phyloP scores from a whole-genome alignment of 2,797 vertebrate genomes.

The Gouania willdenowi region DNA sequence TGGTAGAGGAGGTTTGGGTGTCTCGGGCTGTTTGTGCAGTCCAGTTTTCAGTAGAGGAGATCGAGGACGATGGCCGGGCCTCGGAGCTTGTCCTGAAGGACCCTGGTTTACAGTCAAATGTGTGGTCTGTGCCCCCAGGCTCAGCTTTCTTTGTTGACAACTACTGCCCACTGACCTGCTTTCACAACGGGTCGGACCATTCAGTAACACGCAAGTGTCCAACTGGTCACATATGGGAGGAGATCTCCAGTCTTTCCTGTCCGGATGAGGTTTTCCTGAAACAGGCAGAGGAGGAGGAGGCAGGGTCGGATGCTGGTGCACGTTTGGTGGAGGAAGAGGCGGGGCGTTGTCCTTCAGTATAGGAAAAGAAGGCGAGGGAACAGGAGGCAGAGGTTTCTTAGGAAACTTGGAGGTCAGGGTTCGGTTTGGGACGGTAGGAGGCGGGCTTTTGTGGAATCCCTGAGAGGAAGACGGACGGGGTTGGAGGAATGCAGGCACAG shows the following conservation, averaged over 20 bases:
- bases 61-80: neutral
- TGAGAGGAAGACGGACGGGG: slow-evolving; percentile 35
- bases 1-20: slow-evolving; percentile 56
- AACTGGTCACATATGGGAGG: slow-evolving; percentile 72
- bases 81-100: neutral
- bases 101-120: neutral
- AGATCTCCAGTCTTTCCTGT: slow-evolving; percentile 23
- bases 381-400: slow-evolving; percentile 39
- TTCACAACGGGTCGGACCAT: slow-evolving; percentile 25
- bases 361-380: slow-evolving; percentile 18
- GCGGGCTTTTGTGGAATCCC: slow-evolving; percentile 27
- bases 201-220: slow-evolving; percentile 37
- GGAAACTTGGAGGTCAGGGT: slow-evolving; percentile 1
- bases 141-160: slow-evolving; percentile 19
- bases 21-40: slow-evolving; percentile 43
- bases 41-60: slow-evolving; percentile 37
- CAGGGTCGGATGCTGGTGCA: slow-evolving; percentile 23
- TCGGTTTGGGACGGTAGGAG: slow-evolving; percentile 46
- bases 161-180: slow-evolving; percentile 43
- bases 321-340: slow-evolving; percentile 46
- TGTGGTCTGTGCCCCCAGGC: neutral
- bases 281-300: slow-evolving; percentile 17
- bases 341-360: slow-evolving; percentile 53
- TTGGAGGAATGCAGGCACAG: slow-evolving; percentile 67
- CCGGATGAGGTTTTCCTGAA: neutral